Percentiles rank a stretch among this genome's conserved stretches.
phyloP scores from a whole-genome alignment of 2,797 vertebrate species.

The Merluccius polli region DNA sequence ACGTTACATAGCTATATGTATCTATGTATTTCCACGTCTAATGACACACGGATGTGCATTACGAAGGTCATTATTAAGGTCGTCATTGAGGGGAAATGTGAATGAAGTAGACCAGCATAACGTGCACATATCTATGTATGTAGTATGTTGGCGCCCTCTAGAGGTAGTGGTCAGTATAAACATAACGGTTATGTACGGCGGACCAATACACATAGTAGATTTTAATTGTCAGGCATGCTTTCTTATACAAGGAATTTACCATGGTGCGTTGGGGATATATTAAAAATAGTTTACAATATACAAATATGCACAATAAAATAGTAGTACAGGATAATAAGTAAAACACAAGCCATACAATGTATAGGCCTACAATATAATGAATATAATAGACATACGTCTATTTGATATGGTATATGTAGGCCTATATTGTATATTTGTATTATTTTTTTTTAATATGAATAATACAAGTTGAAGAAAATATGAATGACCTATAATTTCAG shows the following conservation, averaged over 20 bases:
- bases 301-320: background rate
- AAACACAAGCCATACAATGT: background rate
- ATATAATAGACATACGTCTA: too few species aligned
- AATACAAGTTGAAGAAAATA: background rate
- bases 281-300: background rate
- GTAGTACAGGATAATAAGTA: background rate
- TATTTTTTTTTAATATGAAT: background rate
- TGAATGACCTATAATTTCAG: background rate
- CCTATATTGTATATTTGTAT: background rate
- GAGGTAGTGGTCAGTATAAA: background rate
- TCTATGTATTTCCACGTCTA: background rate
- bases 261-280: background rate
- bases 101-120: background rate
- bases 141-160: background rate
- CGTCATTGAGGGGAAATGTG: background rate
- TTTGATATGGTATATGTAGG: background rate
- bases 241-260: background rate
- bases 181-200: background rate
- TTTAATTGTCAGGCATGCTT: background rate
- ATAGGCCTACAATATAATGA: background rate
- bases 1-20: background rate
- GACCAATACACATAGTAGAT: background rate
- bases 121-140: background rate
- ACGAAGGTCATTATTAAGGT: background rate
- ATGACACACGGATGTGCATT: background rate